Evolutionary conservation across 2,888 invertebrate species (phyloP).

Genomic region (Sericinus montela): DNA sequence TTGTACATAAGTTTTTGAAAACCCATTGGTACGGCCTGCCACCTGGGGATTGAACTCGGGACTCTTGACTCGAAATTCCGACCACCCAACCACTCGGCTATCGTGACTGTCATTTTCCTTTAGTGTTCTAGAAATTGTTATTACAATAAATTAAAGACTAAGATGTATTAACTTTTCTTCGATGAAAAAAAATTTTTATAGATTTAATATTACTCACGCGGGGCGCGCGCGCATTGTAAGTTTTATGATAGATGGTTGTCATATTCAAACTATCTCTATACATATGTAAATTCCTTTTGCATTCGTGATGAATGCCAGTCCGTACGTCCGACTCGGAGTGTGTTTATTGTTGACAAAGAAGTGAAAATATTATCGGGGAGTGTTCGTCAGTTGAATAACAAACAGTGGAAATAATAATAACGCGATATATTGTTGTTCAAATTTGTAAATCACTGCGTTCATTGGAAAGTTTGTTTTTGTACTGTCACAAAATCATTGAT

Average conservation of each 20-base stretch:
- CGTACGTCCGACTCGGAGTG: conserved; percentile 21
- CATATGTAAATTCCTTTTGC: conserved; percentile 60
- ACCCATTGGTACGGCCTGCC: too few relatives aligned
- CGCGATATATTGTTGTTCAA: conserved; percentile 11
- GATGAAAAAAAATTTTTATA: conserved; percentile 32
- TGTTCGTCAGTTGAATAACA: conserved; percentile 27
- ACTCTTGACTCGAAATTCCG: too few relatives aligned
- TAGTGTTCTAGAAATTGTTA: too few relatives aligned
- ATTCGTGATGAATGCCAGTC: conserved; percentile 43
- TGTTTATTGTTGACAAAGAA: conserved; percentile 29
- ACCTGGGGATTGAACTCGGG: too few relatives aligned
- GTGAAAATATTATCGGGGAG: conserved; percentile 36
- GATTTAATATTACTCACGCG: conserved; percentile 47
- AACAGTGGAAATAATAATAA: conserved; percentile 22
- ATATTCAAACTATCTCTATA: conserved; percentile 57
- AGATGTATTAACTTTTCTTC: too few relatives aligned
- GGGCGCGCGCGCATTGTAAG: conserved; percentile 51
- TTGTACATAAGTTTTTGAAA: too few relatives aligned
- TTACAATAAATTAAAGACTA: too few relatives aligned
- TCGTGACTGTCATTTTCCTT: too few relatives aligned
- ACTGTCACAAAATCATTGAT: too few relatives aligned
- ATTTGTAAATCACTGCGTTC: conserved; percentile 24
- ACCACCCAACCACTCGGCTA: too few relatives aligned
- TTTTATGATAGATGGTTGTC: conserved; percentile 66
- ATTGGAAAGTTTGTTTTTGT: conserved; percentile 19